These are phyloP conservation scores for Chesias legatella DNA, from an alignment of 2,888 invertebrate genomes.

Conservation along the genomic window DNA sequence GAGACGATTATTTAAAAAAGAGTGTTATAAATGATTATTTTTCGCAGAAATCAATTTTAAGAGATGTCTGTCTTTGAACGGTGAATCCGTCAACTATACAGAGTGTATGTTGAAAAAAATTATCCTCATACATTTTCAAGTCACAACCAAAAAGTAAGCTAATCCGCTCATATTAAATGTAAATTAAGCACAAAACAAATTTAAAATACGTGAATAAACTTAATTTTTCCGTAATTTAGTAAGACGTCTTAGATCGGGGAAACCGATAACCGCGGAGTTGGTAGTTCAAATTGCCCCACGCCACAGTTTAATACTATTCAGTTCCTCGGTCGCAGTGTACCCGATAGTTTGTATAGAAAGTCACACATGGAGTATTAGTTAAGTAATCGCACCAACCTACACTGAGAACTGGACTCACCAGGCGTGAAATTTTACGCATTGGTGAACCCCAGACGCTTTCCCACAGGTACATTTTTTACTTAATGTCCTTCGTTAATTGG, in stretches of 20 bases:
- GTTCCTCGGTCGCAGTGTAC: no score
- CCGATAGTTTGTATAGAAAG: background rate
- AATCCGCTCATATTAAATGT: conserved; percentile 37
- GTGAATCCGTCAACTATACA: no score
- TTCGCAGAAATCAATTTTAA: no score
- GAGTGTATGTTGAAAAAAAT: no score
- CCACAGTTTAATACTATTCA: conserved; percentile 2
- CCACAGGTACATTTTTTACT: conserved; percentile 53
- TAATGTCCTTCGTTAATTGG: conserved; percentile 49
- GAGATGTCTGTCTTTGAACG: no score
- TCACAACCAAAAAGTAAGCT: conserved; percentile 4
- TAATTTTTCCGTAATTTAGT: conserved; percentile 38
- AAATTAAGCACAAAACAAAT: conserved; percentile 34
- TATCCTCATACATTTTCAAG: no score
- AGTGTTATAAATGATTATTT: no score
- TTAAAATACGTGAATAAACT: conserved; percentile 39
- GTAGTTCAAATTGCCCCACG: conserved; percentile 56
- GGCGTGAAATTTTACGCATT: conserved; percentile 73
- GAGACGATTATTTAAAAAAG: no score
- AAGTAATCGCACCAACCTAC: conserved; percentile 67
- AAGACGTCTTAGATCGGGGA: conserved; percentile 41
- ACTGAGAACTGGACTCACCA: conserved; percentile 57
- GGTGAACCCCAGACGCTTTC: conserved; percentile 57
- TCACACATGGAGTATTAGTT: conserved; percentile 5
- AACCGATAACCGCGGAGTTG: conserved; percentile 41